phyloP scores from a whole-genome alignment of 2,113 vertebrate species.

The Ctenodactylus gundi region DNA sequence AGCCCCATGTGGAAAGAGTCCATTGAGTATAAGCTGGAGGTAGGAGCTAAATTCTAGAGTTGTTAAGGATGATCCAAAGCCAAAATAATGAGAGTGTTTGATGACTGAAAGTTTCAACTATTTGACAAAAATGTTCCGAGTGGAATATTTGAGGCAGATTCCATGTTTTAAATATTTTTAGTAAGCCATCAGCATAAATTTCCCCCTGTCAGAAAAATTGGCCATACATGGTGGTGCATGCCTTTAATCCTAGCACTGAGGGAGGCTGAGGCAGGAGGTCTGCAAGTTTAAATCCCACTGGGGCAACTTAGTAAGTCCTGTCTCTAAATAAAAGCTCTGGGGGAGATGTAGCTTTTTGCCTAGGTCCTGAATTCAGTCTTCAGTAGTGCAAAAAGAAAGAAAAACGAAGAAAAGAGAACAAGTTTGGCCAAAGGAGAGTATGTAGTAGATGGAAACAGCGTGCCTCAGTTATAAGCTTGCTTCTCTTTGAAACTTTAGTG shows the following conservation, averaged over 20 bases:
- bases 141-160: neutral
- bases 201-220: neutral
- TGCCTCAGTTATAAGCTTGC: conserved; percentile 39
- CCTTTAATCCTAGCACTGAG: neutral
- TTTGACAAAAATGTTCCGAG: neutral
- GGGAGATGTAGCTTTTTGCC: neutral
- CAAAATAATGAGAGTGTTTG: neutral
- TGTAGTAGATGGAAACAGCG: neutral
- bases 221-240: neutral
- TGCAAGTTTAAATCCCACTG: neutral
- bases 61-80: neutral
- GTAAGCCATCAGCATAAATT: neutral
- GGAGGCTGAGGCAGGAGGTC: neutral
- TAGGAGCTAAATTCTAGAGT: neutral
- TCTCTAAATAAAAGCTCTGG: neutral
- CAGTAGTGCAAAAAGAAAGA: neutral
- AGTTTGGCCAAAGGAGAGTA: neutral
- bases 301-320: neutral
- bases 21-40: neutral
- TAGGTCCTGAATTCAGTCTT: too few relatives aligned
- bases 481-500: neutral
- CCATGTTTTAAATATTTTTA: neutral
- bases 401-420: neutral
- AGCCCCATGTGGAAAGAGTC: neutral
- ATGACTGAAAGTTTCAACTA: neutral